Conservation (phyloP, 1,140 invertebrate genomes). For the Cherax quadricarinatus region DNA sequence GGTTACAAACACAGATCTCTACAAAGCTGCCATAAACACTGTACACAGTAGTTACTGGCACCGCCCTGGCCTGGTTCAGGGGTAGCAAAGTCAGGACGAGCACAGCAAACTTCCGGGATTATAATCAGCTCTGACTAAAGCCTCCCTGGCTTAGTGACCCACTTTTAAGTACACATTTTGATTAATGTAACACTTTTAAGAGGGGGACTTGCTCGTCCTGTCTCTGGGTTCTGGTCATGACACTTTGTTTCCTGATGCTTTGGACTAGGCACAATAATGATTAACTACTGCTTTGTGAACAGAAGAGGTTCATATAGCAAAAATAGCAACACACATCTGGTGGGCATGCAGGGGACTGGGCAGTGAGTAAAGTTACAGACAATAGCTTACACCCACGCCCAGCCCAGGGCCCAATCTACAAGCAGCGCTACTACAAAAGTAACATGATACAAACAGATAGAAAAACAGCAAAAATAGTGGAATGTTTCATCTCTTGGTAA, state of each 20-base stretch:
- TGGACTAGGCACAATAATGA: conserved; percentile 69
- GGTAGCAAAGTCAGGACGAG: conserved; percentile 41
- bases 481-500: conserved; percentile 71
- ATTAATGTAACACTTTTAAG: conserved; percentile 51
- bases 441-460: conserved; percentile 71
- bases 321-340: conserved; percentile 71
- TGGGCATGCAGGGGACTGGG: conserved; percentile 45
- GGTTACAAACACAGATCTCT: conserved; percentile 68
- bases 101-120: conserved; percentile 38
- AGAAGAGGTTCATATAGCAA: conserved; percentile 66
- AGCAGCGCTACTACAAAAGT: conserved; percentile 68
- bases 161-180: conserved; percentile 61
- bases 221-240: conserved; percentile 46
- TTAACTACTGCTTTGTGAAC: conserved; percentile 67
- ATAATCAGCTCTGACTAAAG: conserved; percentile 12
- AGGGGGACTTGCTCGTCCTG: conserved; percentile 46
- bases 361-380: conserved; percentile 2
- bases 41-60: conserved; percentile 62
- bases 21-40: conserved; percentile 60
- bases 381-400: conserved; percentile 16
- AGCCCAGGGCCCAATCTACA: conserved; percentile 59
- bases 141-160: conserved; percentile 35
- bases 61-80: conserved; percentile 31
- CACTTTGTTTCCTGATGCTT: conserved; percentile 55
- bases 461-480: conserved; percentile 71